phyloP scores from a whole-genome alignment of 2,888 invertebrate species.

The Hirtodrosophila trivittata region DNA sequence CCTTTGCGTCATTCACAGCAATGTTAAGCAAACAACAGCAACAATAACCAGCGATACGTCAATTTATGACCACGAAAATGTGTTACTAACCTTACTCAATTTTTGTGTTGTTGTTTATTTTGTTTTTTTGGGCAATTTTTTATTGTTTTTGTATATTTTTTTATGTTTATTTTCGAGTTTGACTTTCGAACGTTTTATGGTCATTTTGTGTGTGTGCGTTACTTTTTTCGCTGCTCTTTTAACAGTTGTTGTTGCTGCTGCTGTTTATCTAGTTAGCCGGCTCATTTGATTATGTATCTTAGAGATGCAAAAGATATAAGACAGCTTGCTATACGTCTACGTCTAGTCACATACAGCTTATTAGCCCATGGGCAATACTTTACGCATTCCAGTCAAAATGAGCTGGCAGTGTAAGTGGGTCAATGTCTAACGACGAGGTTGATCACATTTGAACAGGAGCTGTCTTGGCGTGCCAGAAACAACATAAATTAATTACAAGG shows the following conservation, averaged over 20 bases:
- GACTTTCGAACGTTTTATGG: constrained; percentile 77
- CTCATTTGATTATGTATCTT: constrained; percentile 69
- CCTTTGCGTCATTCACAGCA: constrained; percentile 72
- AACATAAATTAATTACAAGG: constrained; percentile 25
- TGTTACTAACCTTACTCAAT: constrained; percentile 78
- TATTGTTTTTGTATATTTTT: constrained; percentile 8
- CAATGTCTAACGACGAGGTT: constrained; percentile 73
- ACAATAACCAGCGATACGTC: constrained; percentile 36
- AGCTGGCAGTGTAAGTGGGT: constrained; percentile 66
- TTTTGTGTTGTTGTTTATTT: constrained; percentile 11
- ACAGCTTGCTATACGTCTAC: constrained; percentile 26
- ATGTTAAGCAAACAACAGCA: constrained; percentile 69
- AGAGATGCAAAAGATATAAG: constrained; percentile 55
- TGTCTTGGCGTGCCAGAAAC: constrained; percentile 17
- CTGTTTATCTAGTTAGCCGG: constrained; percentile 57
- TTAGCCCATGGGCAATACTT: constrained; percentile 27
- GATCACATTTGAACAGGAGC: constrained; percentile 47
- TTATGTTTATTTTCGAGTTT: constrained; percentile 53
- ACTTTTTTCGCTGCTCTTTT: constrained; percentile 17
- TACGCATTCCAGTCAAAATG: constrained; percentile 46
- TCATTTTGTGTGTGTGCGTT: constrained; percentile 39
- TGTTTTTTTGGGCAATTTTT: constrained; percentile 46
- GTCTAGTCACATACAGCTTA: constrained; percentile 29
- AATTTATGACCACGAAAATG: constrained; percentile 74
- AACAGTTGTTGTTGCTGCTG: constrained; percentile 20